These are phyloP conservation scores for Cosmia pyralina DNA, from an alignment of 2,888 invertebrate species.

Conservation along the genomic window DNA sequence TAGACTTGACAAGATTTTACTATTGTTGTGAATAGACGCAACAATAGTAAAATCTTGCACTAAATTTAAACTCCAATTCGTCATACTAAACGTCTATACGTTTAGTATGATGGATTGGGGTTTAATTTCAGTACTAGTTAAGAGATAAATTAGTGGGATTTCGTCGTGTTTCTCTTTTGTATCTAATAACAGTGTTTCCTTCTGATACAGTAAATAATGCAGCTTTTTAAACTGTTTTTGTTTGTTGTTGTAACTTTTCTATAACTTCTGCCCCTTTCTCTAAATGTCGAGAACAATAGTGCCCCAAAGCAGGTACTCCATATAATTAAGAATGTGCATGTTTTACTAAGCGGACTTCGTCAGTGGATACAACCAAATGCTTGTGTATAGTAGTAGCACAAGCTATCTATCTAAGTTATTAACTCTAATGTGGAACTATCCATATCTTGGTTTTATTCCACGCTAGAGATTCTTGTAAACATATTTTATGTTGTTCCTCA, in stretches of 20 bases:
- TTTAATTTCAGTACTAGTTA: slow-evolving; percentile 4
- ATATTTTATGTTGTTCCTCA: slow-evolving; percentile 27
- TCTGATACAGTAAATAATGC: neutral
- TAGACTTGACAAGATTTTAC: slow-evolving; percentile 61
- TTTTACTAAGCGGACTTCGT: neutral
- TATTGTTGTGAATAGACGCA: slow-evolving; percentile 32
- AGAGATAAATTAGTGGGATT: neutral
- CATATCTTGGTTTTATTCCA: slow-evolving; percentile 31
- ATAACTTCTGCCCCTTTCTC: neutral
- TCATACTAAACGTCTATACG: neutral
- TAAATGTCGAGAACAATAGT: neutral
- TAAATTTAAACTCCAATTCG: no score
- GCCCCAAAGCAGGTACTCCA: neutral
- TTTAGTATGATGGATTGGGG: slow-evolving; percentile 33
- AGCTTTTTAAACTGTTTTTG: neutral
- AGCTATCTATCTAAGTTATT: slow-evolving; percentile 22
- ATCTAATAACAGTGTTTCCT: neutral
- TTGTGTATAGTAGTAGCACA: slow-evolving; percentile 8
- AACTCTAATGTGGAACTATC: slow-evolving; percentile 32
- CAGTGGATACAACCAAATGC: neutral
- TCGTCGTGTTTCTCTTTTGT: neutral
- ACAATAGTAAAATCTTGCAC: no score
- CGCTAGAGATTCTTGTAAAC: slow-evolving; percentile 41
- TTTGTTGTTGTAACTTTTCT: neutral
- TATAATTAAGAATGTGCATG: neutral